Percentiles rank a stretch among this genome's conserved stretches.
Evolutionary conservation across 2,113 vertebrate genomes (phyloP).

Genomic region (Alectura lathami): DNA sequence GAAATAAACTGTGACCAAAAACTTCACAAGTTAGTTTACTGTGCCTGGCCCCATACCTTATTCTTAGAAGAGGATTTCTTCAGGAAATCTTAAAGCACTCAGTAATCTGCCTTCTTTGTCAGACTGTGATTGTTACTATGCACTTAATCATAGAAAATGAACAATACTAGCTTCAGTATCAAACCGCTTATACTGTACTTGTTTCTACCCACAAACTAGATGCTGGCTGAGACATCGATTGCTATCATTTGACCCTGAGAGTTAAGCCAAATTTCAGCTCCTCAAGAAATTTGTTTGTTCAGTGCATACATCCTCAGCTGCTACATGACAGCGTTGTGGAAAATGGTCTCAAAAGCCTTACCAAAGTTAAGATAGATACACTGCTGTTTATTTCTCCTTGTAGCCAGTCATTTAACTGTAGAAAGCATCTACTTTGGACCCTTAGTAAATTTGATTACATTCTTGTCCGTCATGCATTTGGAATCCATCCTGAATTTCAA

Average conservation of each 20-base stretch:
- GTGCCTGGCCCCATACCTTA: not conserved
- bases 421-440: not conserved
- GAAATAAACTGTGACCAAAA: not conserved
- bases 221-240: not conserved
- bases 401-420: not conserved
- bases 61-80: not conserved
- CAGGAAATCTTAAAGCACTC: not conserved
- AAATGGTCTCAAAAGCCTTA: not conserved
- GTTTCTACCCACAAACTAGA: not conserved
- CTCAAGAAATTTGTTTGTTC: not conserved
- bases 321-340: not conserved
- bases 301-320: not conserved
- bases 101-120: not conserved
- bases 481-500: not conserved
- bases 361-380: not conserved
- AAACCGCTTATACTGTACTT: not conserved
- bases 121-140: not conserved
- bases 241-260: not conserved
- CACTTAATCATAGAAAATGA: not conserved
- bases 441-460: not conserved
- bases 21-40: not conserved
- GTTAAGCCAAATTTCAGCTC: not conserved
- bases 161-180: not conserved
- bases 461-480: not conserved
- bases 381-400: not conserved